A percentile compares a stretch with the other conserved stretches of the same genome.
These are phyloP conservation scores for Jacana jacana DNA, from an alignment of 2,113 vertebrate species.

Conservation along the genomic window DNA sequence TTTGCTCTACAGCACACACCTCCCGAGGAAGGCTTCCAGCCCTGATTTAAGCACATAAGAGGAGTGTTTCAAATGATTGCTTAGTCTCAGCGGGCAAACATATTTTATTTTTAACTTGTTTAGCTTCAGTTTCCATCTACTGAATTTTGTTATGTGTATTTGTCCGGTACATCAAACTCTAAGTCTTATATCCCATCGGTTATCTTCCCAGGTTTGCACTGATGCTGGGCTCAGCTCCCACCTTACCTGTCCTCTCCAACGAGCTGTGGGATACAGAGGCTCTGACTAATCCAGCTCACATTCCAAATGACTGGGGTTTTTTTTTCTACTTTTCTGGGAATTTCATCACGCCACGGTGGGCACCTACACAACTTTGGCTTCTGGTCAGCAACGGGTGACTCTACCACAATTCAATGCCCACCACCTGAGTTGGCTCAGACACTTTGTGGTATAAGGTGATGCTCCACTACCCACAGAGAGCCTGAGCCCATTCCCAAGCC, in stretches of 20 bases:
- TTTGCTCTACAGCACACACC: not conserved
- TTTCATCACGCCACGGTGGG: fast-evolving
- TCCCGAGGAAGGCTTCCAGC: not conserved
- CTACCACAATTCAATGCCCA: too few species aligned
- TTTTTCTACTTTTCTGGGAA: not conserved
- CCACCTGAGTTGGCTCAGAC: not conserved
- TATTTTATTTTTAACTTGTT: slow-evolving; percentile 29
- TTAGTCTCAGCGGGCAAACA: not conserved
- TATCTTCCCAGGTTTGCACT: not conserved
- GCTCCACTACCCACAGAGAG: not conserved
- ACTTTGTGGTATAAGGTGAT: not conserved
- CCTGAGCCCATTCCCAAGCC: not conserved
- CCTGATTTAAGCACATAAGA: not conserved
- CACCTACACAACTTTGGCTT: not conserved
- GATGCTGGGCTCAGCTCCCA: not conserved
- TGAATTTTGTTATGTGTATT: not conserved
- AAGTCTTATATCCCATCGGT: not conserved
- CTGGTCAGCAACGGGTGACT: not conserved
- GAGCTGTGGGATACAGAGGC: not conserved
- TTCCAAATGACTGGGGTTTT: not conserved
- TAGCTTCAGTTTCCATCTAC: not conserved
- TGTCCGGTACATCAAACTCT: not conserved
- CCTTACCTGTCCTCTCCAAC: fast-evolving
- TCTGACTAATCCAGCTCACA: not conserved
- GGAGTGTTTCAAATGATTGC: slow-evolving; percentile 2